Percentiles rank a stretch among this genome's conserved stretches.
phyloP scores from a whole-genome alignment of 2,113 vertebrate genomes.

The Rhegmatorhina hoffmannsi region DNA sequence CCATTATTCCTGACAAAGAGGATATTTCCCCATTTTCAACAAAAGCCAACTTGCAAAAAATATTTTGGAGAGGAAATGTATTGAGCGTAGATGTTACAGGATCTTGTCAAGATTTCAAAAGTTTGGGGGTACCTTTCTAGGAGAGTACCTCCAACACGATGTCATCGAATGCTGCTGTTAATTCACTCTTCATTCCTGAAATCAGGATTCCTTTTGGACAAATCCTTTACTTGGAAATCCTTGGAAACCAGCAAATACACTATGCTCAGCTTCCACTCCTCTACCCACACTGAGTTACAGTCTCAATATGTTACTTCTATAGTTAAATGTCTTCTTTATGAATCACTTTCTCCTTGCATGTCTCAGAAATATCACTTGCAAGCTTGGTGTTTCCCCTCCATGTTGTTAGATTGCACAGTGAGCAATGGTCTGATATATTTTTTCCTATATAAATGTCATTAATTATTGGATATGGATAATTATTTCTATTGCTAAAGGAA shows the following conservation, averaged over 20 bases:
- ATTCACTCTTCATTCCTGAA: neutral
- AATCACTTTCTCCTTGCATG: neutral
- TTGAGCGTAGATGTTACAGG: neutral
- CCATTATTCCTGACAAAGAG: neutral
- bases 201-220: neutral
- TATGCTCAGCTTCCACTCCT: neutral
- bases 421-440: neutral
- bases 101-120: neutral
- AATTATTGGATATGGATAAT: neutral
- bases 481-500: neutral
- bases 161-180: neutral
- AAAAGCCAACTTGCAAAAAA: neutral
- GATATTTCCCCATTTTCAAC: neutral
- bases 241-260: neutral
- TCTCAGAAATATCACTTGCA: neutral
- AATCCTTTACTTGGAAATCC: neutral
- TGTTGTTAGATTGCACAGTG: neutral
- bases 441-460: neutral
- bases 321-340: neutral
- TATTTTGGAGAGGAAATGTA: neutral
- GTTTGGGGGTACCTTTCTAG: neutral
- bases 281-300: neutral
- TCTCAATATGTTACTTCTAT: neutral
- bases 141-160: neutral
- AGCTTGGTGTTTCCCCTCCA: neutral